Base-by-base conservation (phyloP, 2,888 invertebrate genomes). In the Thereva unica region DNA sequence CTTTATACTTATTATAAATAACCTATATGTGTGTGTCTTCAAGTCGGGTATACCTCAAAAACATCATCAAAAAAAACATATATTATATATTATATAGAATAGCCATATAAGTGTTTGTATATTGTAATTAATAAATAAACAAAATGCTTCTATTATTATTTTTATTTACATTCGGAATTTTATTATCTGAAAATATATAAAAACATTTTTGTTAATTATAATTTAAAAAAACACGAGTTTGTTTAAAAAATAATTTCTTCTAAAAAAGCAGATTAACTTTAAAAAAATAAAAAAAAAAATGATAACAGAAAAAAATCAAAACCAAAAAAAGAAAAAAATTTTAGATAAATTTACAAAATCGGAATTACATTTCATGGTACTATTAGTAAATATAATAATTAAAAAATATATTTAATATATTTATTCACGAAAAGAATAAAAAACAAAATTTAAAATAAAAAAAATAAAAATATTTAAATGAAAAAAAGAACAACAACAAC, bases 41-140 rank as follows among this genome's bases (percentile, higher is more conserved):
- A 80, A 76, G 80, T 83, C 83, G 83, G 83, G 83, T 85, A 85
- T 85, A 85, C 82, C 82, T 82, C 82, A 82, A 79, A 72, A 75
- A 74, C 73, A 73, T 74, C 72, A 74, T 72, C 72, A 67, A 56
- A 38, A 38, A 35, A 50, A 35, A 61, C n/a, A 61, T 61, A 61
- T 38, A 12, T 50, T 61, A 23, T 23, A 23, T 23, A 23, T 23
- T 23, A 23, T 23, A 23, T 23, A 23, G 23, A 23, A 23, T 23
- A 23, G 23, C 23, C 23, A 23, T 23, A 23, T 61, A 61, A 50
- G 61, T 61, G 61, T 61, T 49, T 61, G 61, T 61, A 61, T 50
- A 61, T 50, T 61, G 49, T 61, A 61, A 49, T 42, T 61, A 50
- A 61, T 10, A 49, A n/a, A 49, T 9, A 6, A 49, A 49, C 2